Evolutionary conservation across 2,888 invertebrate species (phyloP), one percentile per base, ranked within the genome.

Genomic region (Apoda limacodes): DNA sequence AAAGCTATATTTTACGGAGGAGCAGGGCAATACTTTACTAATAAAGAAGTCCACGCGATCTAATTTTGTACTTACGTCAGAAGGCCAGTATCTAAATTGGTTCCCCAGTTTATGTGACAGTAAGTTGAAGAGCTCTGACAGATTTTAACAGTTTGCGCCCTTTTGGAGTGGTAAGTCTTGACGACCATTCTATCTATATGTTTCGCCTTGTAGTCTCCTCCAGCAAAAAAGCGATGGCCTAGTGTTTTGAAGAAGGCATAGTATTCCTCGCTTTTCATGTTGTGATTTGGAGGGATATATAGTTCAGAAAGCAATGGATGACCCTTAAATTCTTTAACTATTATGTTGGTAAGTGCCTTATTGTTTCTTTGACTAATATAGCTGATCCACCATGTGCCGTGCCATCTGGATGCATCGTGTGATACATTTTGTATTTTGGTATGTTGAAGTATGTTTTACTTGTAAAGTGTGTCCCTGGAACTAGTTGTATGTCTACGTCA

Each of bases 221-320:
- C 32, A 22, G 22, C 23, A 5, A 33, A 33, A 13, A 33, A 33
- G 21, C 28, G 21, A 2, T 29, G 9, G 9, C 38, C 35, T 6
- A 38, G 32, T 2, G 26, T 13, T 9, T 14, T 30, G 9, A 38
- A 35, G 25, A 27, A 32, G 1, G 10, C 12, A 6, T 13, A 14
- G 9, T 21, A 37, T 2, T 22, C n/a, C 13, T 25, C 21, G 4
- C 21, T 12, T 22, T 26, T 24, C n/a, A 39, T 17, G 17, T 14
- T 30, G 23, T 36, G 29, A 13, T 29, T 31, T 6, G 36, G 35
- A 5, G 36, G 34, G 9, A 22, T 22, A 11, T 40, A 39, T 2
- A 39, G 3, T 4, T 36, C 22, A 1, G 27, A 20, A 2, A 40
- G 13, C n/a, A n/a, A n/a, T n/a, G n/a, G n/a, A n/a, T n/a, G n/a